Evolutionary conservation across 2,113 vertebrate species (phyloP).

Genomic region (Trichechus manatus): DNA sequence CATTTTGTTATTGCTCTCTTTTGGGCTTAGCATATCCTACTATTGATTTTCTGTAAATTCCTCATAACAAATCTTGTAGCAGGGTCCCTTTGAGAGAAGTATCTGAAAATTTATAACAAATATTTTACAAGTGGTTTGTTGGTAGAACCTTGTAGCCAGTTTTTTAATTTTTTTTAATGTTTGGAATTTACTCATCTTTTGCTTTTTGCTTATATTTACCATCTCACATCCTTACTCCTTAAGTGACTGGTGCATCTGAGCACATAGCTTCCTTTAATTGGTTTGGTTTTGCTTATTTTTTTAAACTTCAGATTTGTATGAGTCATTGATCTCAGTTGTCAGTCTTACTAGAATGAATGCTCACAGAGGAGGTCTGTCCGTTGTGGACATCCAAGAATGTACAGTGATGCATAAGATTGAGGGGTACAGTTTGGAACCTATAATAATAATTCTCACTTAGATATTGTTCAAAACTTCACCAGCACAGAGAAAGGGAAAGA

Average conservation of each 20-base stretch:
- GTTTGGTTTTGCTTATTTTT: background rate
- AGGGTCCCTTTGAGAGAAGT: constrained; percentile 16
- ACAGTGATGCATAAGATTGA: background rate
- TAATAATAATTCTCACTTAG: background rate
- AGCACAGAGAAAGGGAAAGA: background rate
- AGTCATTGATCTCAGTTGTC: background rate
- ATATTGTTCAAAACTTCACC: background rate
- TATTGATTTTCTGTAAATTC: constrained; percentile 52
- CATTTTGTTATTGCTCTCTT: background rate
- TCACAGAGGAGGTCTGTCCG: background rate
- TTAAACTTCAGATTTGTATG: background rate
- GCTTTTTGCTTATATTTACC: background rate
- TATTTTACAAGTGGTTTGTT: background rate
- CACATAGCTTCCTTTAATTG: background rate
- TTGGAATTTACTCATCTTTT: background rate
- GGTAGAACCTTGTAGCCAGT: background rate
- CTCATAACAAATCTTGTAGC: background rate
- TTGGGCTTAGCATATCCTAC: background rate
- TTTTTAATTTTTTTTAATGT: constrained; percentile 20
- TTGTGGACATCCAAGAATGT: background rate
- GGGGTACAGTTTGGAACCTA: background rate
- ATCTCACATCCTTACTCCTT: background rate
- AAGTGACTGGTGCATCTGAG: background rate
- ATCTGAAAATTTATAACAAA: constrained; percentile 26
- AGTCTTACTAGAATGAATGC: background rate